Conservation (phyloP, 1,140 invertebrate genomes). For the Rhopalosiphum padi region DNA sequence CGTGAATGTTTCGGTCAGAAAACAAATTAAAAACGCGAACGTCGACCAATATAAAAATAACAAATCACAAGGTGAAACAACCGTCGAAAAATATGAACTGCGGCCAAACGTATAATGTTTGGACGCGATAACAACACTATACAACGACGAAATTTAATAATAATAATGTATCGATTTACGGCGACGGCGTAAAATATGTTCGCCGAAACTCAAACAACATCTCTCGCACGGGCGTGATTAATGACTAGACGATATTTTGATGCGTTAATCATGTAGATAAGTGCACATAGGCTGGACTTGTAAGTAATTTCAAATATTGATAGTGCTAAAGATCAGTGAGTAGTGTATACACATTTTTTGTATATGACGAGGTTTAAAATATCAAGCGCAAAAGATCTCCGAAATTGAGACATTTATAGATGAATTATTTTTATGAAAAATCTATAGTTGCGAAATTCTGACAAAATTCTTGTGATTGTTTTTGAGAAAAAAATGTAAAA, state of each 20-base stretch:
- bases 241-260: not conserved
- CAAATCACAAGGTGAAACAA: slow-evolving; percentile 23
- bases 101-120: not conserved
- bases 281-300: not conserved
- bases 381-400: too few relatives aligned
- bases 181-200: not conserved
- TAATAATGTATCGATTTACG: not conserved
- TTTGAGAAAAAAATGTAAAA: too few relatives aligned
- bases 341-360: too few relatives aligned
- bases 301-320: not conserved
- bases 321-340: too few relatives aligned
- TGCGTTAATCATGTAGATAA: not conserved
- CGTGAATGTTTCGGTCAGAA: not conserved
- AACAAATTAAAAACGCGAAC: not conserved
- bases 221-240: not conserved
- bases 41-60: not conserved
- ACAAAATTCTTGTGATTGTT: too few relatives aligned
- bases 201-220: not conserved
- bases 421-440: too few relatives aligned
- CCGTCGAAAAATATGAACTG: not conserved
- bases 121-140: not conserved
- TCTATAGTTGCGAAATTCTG: too few relatives aligned
- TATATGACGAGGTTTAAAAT: too few relatives aligned
- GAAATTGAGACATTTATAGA: too few relatives aligned
- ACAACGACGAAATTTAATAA: not conserved